Base-by-base conservation (phyloP, 2,888 invertebrate species). In the Eulithis prunata region DNA sequence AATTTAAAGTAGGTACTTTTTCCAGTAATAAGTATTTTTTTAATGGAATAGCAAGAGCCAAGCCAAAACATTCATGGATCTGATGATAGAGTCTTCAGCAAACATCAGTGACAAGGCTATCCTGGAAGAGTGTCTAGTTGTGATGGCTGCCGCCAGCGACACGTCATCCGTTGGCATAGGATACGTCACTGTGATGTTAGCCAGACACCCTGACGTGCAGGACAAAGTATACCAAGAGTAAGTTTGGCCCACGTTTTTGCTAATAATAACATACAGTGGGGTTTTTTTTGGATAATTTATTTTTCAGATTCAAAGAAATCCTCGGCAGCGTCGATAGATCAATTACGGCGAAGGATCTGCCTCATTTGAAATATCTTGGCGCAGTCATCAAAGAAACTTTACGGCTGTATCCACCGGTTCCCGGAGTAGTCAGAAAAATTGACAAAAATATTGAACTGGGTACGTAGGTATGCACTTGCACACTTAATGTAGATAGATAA, bases 151-250 rank as follows among this genome's bases (percentile, higher is more conserved):
- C 3, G 80, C 79, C 1, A 79, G 75, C 2, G 83, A 84, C 41
- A 76, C 76, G 0, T 54, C 82, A 0, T 83, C 86, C 0, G 80
- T 80, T 0, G 79, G 73, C 0, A 57, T 72, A 1, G 72, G 78
- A 0, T 85, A 79, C 47, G 70, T 73, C 0, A 56, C 76, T 0
- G 41, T 79, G 2, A 70, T 84, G 73, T 66, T 87, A 36, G 71
- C 83, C 4, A 72, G 68, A 49, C 70, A 84, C 43, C 78, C 69
- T 3, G 75, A 81, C 13, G 73, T 84, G 0, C 86, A 86, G 61
- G 74, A 83, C 3, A 84, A 78, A 65, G 73, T 80, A 12, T 79
- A 80, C 58, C 51, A 77, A 43, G 85, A 85, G 85, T 84, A 71
- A 76, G 83, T 72, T 45, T 1, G 0, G 41, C 8, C 10, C 41